Percentiles rank a stretch among this genome's conserved stretches.
Conservation (phyloP, 23 tunicate species). For the Pegea sp. region DNA sequence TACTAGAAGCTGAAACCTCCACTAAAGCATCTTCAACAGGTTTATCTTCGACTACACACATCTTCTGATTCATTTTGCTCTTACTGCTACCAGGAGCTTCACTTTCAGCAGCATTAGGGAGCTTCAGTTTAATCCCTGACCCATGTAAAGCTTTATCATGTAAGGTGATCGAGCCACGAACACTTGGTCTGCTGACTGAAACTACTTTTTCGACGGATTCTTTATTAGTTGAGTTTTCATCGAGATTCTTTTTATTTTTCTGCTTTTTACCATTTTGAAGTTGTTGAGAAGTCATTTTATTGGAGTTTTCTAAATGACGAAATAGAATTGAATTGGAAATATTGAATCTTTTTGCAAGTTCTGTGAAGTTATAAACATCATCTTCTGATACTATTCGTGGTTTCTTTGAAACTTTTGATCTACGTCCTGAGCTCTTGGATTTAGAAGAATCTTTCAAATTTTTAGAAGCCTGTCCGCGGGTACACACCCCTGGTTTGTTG, state of each 20-base stretch:
- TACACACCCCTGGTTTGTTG: constrained; percentile 26
- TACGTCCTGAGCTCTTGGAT: constrained; percentile 1
- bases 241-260: too few relatives aligned
- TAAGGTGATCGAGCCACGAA: not conserved
- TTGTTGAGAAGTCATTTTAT: not conserved
- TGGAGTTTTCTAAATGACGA: constrained; percentile 3
- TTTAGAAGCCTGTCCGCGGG: constrained; percentile 20
- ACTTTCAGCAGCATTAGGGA: not conserved
- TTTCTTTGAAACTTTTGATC: not conserved
- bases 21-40: too few relatives aligned
- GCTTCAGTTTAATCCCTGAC: not conserved
- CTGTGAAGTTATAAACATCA: constrained; percentile 49
- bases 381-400: constrained; percentile 12
- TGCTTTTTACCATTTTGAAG: too few relatives aligned
- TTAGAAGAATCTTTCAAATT: constrained; percentile 1
- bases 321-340: constrained; percentile 68
- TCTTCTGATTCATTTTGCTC: too few relatives aligned
- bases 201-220: not conserved
- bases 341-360: constrained; percentile 71
- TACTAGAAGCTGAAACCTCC: too few relatives aligned
- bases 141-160: not conserved
- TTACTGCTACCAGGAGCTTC: too few relatives aligned
- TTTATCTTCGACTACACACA: too few relatives aligned
- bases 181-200: not conserved
- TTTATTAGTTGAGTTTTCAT: not conserved